A percentile compares a stretch with the other conserved stretches of the same genome.
Evolutionary conservation across 2,113 vertebrate genomes (phyloP).

Genomic region (Psophia crepitans): DNA sequence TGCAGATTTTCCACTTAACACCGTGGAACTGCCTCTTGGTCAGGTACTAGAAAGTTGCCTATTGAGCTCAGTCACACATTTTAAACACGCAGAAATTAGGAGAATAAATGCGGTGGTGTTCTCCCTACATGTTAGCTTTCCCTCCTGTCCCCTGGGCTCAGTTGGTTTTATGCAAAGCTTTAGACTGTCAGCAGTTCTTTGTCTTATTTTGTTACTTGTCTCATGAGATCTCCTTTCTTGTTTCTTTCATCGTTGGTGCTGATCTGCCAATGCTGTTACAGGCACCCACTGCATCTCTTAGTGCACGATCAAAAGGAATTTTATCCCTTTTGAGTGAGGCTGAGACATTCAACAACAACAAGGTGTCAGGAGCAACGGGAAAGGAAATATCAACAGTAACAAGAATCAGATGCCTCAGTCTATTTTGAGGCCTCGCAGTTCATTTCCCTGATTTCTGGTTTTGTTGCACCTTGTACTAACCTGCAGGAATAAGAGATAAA

Average conservation of each 20-base stretch:
- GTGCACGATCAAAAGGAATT: not conserved
- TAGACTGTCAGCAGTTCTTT: not conserved
- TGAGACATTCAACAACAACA: not conserved
- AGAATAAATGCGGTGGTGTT: not conserved
- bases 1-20: not conserved
- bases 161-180: not conserved
- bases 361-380: not conserved
- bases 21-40: not conserved
- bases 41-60: not conserved
- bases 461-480: not conserved
- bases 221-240: not conserved
- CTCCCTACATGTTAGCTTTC: not conserved
- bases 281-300: not conserved
- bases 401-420: not conserved
- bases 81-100: not conserved
- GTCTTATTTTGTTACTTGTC: not conserved
- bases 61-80: not conserved
- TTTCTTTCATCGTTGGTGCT: not conserved
- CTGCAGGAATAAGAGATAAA: not conserved
- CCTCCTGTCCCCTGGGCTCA: not conserved
- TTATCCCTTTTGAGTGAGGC: not conserved
- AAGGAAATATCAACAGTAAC: not conserved
- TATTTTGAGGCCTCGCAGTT: not conserved
- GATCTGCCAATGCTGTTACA: not conserved
- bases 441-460: not conserved